Conservation (phyloP, 2,113 vertebrate species). For the Zosterops borbonicus region DNA sequence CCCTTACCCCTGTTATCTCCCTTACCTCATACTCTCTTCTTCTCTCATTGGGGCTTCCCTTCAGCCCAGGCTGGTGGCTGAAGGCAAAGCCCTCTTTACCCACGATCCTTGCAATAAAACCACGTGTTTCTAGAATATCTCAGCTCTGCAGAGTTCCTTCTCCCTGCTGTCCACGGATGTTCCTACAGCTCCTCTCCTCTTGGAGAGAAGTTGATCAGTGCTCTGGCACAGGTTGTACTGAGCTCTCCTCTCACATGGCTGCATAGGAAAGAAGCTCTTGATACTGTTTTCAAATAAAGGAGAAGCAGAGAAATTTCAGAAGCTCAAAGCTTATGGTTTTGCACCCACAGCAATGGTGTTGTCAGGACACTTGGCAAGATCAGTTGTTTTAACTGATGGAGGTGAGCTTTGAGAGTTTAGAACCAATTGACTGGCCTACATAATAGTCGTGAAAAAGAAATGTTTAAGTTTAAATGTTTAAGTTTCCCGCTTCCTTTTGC, state of each 20-base stretch:
- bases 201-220: not conserved
- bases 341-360: not conserved
- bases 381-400: not conserved
- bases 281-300: not conserved
- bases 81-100: no score
- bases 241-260: not conserved
- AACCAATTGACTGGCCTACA: not conserved
- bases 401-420: not conserved
- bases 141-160: no score
- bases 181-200: not conserved
- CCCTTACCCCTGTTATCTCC: no score
- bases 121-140: no score
- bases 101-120: no score
- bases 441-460: not conserved
- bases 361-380: not conserved
- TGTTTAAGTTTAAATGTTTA: rapidly evolving
- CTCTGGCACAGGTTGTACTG: not conserved
- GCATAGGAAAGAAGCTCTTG: not conserved
- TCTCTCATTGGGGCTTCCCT: no score
- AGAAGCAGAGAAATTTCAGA: not conserved
- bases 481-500: not conserved
- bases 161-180: no score
- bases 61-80: no score
- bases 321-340: not conserved
- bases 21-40: no score